phyloP scores from a whole-genome alignment of 92 coral and sea anemone genomes.

The Parazoanthus darwini region DNA sequence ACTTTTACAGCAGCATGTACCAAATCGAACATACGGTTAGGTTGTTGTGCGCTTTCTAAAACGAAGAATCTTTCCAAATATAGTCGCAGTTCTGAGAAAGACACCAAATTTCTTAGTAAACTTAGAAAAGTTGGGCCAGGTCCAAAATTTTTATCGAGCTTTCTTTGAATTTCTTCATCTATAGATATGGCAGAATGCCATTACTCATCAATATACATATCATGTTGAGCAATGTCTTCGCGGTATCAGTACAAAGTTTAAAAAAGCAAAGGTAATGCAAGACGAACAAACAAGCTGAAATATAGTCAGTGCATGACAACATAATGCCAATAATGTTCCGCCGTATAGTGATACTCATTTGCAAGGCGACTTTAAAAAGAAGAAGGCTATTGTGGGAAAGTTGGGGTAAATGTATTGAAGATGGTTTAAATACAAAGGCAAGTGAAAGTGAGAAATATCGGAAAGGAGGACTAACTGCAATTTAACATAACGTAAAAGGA shows the following conservation, averaged over 20 bases:
- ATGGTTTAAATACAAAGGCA: too few relatives aligned
- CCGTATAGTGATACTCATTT: too few relatives aligned
- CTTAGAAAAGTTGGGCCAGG: not conserved
- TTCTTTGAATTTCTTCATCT: not conserved
- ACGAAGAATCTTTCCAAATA: too few relatives aligned
- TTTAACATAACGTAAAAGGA: too few relatives aligned
- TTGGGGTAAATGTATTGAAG: too few relatives aligned
- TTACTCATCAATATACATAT: too few relatives aligned
- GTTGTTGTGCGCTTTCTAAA: not conserved
- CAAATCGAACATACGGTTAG: not conserved
- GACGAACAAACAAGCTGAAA: too few relatives aligned
- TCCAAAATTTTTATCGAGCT: not conserved
- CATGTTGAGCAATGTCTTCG: not conserved
- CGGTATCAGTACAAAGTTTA: not conserved
- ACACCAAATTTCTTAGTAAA: not conserved
- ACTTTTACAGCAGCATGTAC: not conserved
- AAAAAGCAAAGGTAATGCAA: not conserved
- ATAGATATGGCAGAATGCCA: not conserved
- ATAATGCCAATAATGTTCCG: too few relatives aligned
- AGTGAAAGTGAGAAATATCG: too few relatives aligned
- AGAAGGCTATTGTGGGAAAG: not conserved
- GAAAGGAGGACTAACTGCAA: too few relatives aligned
- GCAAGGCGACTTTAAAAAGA: not conserved
- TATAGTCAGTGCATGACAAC: too few relatives aligned
- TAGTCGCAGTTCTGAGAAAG: not conserved